phyloP scores from a whole-genome alignment of 2,113 vertebrate genomes.

The Microtus oregoni region DNA sequence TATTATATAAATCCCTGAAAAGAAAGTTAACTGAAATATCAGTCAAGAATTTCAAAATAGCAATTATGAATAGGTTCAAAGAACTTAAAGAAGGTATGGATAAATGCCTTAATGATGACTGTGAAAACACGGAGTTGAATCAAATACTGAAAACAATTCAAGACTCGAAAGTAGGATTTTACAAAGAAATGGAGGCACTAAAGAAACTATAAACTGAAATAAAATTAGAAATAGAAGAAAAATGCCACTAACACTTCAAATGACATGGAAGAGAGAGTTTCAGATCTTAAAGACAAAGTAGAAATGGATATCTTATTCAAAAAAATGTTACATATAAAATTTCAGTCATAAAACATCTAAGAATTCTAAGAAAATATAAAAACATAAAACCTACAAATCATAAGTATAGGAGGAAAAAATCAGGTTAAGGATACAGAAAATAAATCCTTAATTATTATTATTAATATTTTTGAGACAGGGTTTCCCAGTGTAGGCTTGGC shows the following conservation, averaged over 20 bases:
- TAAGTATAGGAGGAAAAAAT: background rate
- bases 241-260: background rate
- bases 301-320: too few relatives aligned
- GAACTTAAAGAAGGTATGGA: background rate
- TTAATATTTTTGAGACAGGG: too few relatives aligned
- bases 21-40: background rate
- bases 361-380: background rate
- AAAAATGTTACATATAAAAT: too few relatives aligned
- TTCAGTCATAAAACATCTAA: background rate
- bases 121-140: background rate
- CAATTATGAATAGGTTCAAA: background rate
- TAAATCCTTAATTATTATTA: too few relatives aligned
- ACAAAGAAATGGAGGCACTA: background rate
- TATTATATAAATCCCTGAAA: background rate
- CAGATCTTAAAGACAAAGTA: too few relatives aligned
- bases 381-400: background rate
- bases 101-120: background rate
- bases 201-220: background rate
- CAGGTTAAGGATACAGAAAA: too few relatives aligned
- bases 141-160: background rate
- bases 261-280: too few relatives aligned
- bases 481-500: too few relatives aligned
- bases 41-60: background rate
- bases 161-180: background rate
- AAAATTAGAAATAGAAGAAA: background rate